A percentile compares a stretch with the other conserved stretches of the same genome.
These are phyloP conservation scores for Miniopterus natalensis DNA, from an alignment of 2,113 vertebrate genomes.

Conservation along the genomic window DNA sequence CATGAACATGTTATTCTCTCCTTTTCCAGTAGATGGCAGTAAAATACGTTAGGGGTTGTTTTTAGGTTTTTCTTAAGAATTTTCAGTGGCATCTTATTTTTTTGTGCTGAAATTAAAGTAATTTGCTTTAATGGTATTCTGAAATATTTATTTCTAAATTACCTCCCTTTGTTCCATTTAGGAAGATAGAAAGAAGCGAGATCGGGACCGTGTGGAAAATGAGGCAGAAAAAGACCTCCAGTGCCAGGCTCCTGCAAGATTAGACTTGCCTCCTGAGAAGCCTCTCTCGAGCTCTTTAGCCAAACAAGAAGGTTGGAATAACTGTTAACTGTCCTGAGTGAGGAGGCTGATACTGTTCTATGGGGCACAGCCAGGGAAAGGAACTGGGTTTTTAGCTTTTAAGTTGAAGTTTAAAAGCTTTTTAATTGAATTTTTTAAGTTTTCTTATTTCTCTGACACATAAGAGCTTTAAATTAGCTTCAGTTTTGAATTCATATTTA, in stretches of 20 bases:
- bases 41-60: constrained; percentile 66
- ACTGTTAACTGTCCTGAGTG: not conserved
- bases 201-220: constrained; percentile 89
- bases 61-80: constrained; percentile 23
- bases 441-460: not conserved
- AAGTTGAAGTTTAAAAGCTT: constrained; percentile 2
- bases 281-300: constrained; percentile 90
- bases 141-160: constrained; percentile 26
- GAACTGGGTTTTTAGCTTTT: constrained; percentile 22
- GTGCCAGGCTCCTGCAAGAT: constrained; percentile 90
- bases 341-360: not conserved
- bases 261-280: constrained; percentile 92
- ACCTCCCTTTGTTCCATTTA: constrained; percentile 76
- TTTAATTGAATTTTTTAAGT: not conserved
- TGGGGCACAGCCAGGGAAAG: not conserved
- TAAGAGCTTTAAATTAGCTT: constrained; percentile 30
- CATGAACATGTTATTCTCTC: not conserved
- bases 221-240: constrained; percentile 92
- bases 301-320: constrained; percentile 93
- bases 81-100: not conserved
- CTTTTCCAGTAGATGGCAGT: constrained; percentile 87
- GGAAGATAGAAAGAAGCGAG: constrained; percentile 96
- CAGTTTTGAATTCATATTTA: constrained; percentile 14
- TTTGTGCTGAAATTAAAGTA: constrained; percentile 32
- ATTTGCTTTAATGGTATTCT: constrained; percentile 25